Conservation (phyloP, 2,888 invertebrate species). For the Aspidiotus rigidus region DNA sequence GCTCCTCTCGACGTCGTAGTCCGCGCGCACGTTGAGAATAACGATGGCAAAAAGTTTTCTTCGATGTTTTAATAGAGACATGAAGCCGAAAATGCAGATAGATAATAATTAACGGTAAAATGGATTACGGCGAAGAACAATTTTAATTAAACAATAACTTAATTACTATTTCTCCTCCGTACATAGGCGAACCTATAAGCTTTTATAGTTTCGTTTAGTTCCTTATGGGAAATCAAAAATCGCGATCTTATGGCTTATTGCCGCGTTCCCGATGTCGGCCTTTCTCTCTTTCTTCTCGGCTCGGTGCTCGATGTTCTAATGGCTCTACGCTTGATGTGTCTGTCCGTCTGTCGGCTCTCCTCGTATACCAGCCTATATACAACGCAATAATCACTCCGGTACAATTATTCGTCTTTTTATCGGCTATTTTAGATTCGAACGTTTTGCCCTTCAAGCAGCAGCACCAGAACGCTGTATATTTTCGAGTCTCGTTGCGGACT, state of each 20-base stretch:
- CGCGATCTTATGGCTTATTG: not conserved
- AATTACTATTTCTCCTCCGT: conserved; percentile 8
- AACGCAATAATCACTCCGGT: not conserved
- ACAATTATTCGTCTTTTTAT: not conserved
- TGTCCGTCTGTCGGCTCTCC: too few species aligned
- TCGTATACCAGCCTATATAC: too few species aligned
- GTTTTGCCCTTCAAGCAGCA: not conserved
- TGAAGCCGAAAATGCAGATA: conserved; percentile 9
- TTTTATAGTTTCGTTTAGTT: not conserved
- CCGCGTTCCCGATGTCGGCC: too few species aligned
- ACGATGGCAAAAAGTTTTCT: conserved; percentile 8
- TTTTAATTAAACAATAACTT: conserved; percentile 16
- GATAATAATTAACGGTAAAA: conserved; percentile 14
- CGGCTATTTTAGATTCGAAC: conserved; percentile 3
- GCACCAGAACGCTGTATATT: too few species aligned
- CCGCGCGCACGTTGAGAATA: not conserved
- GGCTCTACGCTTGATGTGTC: too few species aligned
- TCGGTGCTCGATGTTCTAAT: too few species aligned
- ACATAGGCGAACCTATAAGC: not conserved
- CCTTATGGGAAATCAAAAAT: conserved; percentile 4
- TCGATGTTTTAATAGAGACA: conserved; percentile 17
- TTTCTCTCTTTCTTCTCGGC: too few species aligned
- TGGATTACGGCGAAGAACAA: conserved; percentile 8
- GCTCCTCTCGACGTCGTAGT: conserved; percentile 3
- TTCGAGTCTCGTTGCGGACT: not conserved